Conservation (phyloP, 2,888 invertebrate genomes). For the Apotomis capreana region DNA sequence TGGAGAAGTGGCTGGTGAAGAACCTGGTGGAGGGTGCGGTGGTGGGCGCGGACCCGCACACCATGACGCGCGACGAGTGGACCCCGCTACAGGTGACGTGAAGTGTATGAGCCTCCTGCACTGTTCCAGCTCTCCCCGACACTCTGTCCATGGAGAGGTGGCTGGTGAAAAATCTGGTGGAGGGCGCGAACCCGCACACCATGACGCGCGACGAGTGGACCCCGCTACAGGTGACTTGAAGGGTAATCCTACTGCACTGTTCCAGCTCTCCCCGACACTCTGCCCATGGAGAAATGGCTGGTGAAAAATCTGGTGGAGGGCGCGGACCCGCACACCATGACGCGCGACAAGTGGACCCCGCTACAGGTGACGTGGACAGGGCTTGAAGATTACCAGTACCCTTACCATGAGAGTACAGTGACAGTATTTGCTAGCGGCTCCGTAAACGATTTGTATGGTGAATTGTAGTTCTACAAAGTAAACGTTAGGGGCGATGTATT, state of each 20-base stretch:
- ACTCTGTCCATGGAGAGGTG: slow-evolving; percentile 88
- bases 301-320: slow-evolving; percentile 85
- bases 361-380: slow-evolving; percentile 58
- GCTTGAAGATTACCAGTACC: too few species aligned
- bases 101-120: too few species aligned
- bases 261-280: slow-evolving; percentile 84
- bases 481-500: too few species aligned
- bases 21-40: slow-evolving; percentile 86
- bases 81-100: slow-evolving; percentile 66
- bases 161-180: slow-evolving; percentile 85
- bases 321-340: slow-evolving; percentile 89
- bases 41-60: slow-evolving; percentile 91
- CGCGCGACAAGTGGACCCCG: slow-evolving; percentile 85
- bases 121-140: slow-evolving; percentile 79
- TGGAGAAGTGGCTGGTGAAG: slow-evolving; percentile 88
- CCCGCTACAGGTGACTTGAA: slow-evolving; percentile 63
- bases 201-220: slow-evolving; percentile 87
- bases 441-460: too few species aligned
- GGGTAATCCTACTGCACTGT: too few species aligned
- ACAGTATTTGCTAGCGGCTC: too few species aligned
- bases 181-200: slow-evolving; percentile 89
- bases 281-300: slow-evolving; percentile 89
- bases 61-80: slow-evolving; percentile 87
- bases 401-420: too few species aligned
- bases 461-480: too few species aligned